phyloP scores from a whole-genome alignment of 1,140 invertebrate species.

The Drosophila arizonae region DNA sequence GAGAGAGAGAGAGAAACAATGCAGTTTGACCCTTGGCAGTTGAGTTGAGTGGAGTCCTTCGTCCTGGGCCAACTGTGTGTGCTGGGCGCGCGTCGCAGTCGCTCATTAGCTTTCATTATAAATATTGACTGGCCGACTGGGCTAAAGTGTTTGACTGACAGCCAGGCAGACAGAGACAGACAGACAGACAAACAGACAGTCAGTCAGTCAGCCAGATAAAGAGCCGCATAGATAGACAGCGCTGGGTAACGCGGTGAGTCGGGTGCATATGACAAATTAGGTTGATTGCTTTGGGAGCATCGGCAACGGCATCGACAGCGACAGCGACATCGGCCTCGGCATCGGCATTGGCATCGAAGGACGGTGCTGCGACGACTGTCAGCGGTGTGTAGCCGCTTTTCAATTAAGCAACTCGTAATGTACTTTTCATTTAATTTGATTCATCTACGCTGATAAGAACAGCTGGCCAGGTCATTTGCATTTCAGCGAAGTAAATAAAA shows the following conservation, averaged over 20 bases:
- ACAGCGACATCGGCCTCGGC: not conserved
- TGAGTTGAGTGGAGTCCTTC: not conserved
- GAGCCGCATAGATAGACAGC: not conserved
- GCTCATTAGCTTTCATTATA: conserved; percentile 77
- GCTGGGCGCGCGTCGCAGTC: conserved; percentile 21
- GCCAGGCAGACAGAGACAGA: conserved; percentile 18
- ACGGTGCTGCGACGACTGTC: not conserved
- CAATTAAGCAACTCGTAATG: conserved; percentile 59
- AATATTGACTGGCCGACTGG: conserved; percentile 71
- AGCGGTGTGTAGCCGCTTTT: conserved; percentile 36
- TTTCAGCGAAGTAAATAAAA: not conserved
- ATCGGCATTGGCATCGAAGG: conserved; percentile 41
- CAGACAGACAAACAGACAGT: conserved; percentile 4
- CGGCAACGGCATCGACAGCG: conserved; percentile 20
- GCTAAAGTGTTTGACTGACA: conserved; percentile 53
- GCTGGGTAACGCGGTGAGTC: conserved; percentile 14
- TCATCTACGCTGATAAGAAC: conserved; percentile 68
- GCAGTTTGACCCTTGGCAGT: conserved; percentile 44
- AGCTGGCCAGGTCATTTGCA: conserved; percentile 39
- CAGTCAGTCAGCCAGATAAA: not conserved
- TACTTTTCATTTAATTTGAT: conserved; percentile 72
- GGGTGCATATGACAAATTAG: conserved; percentile 77
- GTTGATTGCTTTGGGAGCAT: conserved; percentile 71
- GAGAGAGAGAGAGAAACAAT: conserved; percentile 17
- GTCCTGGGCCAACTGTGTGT: conserved; percentile 14